Conservation (phyloP, 53 echinoderm and acorn worm species). For the Holothuria leucospilota region DNA sequence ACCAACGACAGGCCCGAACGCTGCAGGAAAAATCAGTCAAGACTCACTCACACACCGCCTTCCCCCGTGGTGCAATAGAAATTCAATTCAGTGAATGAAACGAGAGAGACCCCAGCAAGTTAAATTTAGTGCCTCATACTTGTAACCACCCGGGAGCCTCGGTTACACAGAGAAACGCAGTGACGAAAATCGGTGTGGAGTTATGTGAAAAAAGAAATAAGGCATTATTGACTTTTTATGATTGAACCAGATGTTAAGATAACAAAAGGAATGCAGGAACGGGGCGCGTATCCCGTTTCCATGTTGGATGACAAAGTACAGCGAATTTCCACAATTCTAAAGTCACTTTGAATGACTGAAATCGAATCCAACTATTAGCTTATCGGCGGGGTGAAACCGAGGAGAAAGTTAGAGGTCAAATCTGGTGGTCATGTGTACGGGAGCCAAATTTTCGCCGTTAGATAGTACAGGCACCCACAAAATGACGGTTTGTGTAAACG, state of each 20-base stretch:
- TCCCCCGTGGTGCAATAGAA: conserved; percentile 11
- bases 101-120: background rate
- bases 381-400: too few species aligned
- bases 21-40: background rate
- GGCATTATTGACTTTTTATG: conserved; percentile 12
- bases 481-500: too few species aligned
- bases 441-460: too few species aligned
- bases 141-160: conserved; percentile 14
- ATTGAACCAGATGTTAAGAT: conserved; percentile 28
- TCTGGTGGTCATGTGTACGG: too few species aligned
- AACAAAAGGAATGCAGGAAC: conserved; percentile 5
- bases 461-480: too few species aligned
- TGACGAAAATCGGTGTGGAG: background rate
- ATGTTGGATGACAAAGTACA: too few species aligned
- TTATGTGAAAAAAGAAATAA: conserved; percentile 1
- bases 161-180: background rate
- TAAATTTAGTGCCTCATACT: conserved; percentile 10
- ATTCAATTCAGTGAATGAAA: conserved; percentile 15
- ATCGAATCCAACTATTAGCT: too few species aligned
- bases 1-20: background rate
- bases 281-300: too few species aligned
- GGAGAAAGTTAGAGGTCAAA: too few species aligned
- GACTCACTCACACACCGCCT: conserved; percentile 1
- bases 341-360: too few species aligned
- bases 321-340: too few species aligned